A percentile compares a stretch with the other conserved stretches of the same genome.
These are phyloP conservation scores for Onthophagus sagittarius DNA, from an alignment of 2,888 invertebrate genomes.

Conservation along the genomic window DNA sequence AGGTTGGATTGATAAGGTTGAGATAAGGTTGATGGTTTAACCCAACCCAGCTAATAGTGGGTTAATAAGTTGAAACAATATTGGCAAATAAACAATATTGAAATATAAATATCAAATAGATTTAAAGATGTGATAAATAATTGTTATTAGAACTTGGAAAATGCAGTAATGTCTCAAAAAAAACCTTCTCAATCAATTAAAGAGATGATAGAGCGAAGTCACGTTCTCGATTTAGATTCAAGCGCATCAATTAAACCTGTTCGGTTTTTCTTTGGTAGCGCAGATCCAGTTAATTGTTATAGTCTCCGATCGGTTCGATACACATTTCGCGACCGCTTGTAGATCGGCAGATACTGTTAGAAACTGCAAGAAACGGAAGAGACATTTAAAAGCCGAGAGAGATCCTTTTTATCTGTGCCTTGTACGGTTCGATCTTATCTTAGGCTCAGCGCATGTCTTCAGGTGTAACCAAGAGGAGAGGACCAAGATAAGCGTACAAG, in stretches of 20 bases:
- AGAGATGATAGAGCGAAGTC: neutral
- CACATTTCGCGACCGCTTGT: neutral
- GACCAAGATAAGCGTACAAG: slow-evolving; percentile 21
- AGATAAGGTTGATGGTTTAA: too few species aligned
- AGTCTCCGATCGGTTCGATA: neutral
- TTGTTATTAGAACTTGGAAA: too few species aligned
- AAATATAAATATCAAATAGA: too few species aligned
- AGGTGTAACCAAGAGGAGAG: slow-evolving; percentile 1
- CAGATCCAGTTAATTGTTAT: neutral
- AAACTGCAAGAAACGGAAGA: neutral
- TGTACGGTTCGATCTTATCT: neutral
- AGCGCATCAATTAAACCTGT: neutral
- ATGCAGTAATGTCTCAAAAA: too few species aligned
- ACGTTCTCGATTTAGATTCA: neutral
- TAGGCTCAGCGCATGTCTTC: neutral
- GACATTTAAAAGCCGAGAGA: neutral
- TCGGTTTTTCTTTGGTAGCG: neutral
- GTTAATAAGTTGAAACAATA: too few species aligned
- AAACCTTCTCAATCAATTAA: neutral
- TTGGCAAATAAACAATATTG: too few species aligned
- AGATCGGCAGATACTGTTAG: neutral
- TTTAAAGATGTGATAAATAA: too few species aligned
- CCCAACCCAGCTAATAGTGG: too few species aligned
- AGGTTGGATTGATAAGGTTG: too few species aligned
- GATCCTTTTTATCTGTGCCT: neutral